Evolutionary conservation across 2,797 vertebrate species (phyloP), one percentile per base, ranked within the genome.

Genomic region (Calcarius lapponicus): DNA sequence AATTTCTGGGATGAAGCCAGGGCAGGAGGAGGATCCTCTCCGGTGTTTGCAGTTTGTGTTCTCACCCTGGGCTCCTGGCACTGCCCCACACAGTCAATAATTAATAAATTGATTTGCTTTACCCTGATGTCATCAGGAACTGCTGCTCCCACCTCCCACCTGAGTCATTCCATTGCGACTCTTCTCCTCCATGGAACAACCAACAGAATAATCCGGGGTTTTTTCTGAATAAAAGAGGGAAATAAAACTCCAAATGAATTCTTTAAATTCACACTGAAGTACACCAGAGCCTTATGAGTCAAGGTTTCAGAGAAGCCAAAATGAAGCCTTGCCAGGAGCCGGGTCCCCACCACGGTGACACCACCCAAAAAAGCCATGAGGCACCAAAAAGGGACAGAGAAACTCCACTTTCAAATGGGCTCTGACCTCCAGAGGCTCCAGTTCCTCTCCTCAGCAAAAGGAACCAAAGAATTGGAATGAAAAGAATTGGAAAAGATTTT

Each of bases 381-480:
- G 42, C 61, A 51, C 57, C 40, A 9, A 72, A 69, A 1, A 45
- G 50, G 29, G 40, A 17, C 38, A 47, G 15, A n/a, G 13, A 51
- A 80, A 36, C 14, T 67, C 65, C 65, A 43, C 18, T 17, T 9
- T 8, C 36, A 73, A 79, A 42, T 4, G 14, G 4, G 36, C 5
- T 24, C 24, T 15, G 26, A 31, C 12, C 65, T 42, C 38, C 60
- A 83, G 65, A 62, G 43, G 34, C 17, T 73, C 42, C 34, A 22
- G 8, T 25, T 66, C 12, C 56, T 32, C 51, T 32, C 25, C 40
- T 9, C 13, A 25, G 58, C 7, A 45, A 69, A 90, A 65, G 2
- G 7, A 29, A 24, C 1, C 4, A 26, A 20, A 60, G n/a, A 2
- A 25, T 20, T 13, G 17, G 29, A 3, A 2, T 6, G 13, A 17